Percentiles rank a stretch among this genome's conserved stretches.
Conservation (phyloP, 2,888 invertebrate species). For the Palloptera scutellata region DNA sequence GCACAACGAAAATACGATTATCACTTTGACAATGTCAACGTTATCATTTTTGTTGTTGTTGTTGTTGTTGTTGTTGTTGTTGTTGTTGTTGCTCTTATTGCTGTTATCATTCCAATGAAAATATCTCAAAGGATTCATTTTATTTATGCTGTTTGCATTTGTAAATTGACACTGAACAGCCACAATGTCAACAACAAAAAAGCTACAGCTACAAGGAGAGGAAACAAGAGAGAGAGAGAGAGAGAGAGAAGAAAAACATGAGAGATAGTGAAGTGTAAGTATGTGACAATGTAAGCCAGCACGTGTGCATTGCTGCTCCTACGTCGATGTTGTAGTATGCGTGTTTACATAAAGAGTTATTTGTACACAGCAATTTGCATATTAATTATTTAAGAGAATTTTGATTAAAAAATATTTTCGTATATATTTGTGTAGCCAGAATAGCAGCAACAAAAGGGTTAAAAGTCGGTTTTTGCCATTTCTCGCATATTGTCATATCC, state of each 20-base stretch:
- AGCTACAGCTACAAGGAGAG: too few relatives aligned
- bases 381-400: constrained; percentile 62
- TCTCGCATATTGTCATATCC: neutral
- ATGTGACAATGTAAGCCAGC: constrained; percentile 23
- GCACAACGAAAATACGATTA: constrained; percentile 10
- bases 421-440: neutral
- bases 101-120: constrained; percentile 25
- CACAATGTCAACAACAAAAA: neutral
- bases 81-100: constrained; percentile 7
- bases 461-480: neutral
- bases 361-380: constrained; percentile 52
- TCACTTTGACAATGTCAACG: constrained; percentile 34
- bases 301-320: too few relatives aligned
- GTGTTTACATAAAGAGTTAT: constrained; percentile 31
- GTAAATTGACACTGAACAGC: neutral
- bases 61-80: constrained; percentile 15
- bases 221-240: too few relatives aligned
- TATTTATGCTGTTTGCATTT: constrained; percentile 8
- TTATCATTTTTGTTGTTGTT: constrained; percentile 43
- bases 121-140: constrained; percentile 51
- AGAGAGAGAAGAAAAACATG: too few relatives aligned
- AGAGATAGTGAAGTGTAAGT: constrained; percentile 1
- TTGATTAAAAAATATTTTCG: constrained; percentile 54
- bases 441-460: too few relatives aligned
- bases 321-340: neutral